Conservation (phyloP, 1,140 invertebrate genomes). For the Aleiodes sp. region DNA sequence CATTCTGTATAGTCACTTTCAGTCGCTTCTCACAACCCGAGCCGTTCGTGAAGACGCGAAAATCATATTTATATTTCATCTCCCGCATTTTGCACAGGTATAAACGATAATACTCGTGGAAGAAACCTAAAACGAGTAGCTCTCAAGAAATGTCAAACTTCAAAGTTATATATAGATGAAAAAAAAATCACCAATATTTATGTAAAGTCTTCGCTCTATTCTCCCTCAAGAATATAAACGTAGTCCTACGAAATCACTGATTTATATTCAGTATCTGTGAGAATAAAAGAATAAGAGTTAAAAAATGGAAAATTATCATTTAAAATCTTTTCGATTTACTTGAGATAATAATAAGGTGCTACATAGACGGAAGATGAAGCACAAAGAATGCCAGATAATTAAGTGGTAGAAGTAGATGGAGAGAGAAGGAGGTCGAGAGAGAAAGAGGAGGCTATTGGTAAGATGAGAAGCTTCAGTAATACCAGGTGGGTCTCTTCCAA, state of each 20-base stretch:
- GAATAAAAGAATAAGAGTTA: background rate
- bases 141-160: slow-evolving; percentile 26
- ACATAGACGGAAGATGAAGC: slow-evolving; percentile 30
- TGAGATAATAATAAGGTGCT: slow-evolving; percentile 25
- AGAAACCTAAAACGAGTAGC: background rate
- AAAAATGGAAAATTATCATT: background rate
- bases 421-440: too few species aligned
- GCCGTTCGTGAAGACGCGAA: slow-evolving; percentile 29
- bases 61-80: slow-evolving; percentile 56
- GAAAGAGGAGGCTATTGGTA: slow-evolving; percentile 33
- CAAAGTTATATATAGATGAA: background rate
- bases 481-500: slow-evolving; percentile 45
- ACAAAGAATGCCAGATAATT: slow-evolving; percentile 28
- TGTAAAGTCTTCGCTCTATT: background rate
- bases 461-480: slow-evolving; percentile 37
- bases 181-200: slow-evolving; percentile 1
- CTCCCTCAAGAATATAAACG: background rate
- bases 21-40: slow-evolving; percentile 18
- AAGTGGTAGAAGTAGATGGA: slow-evolving; percentile 21
- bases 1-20: slow-evolving; percentile 28
- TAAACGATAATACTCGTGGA: slow-evolving; percentile 27
- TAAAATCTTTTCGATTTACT: background rate
- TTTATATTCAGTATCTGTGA: background rate
- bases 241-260: background rate
- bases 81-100: slow-evolving; percentile 42